Evolutionary conservation across 2,113 vertebrate genomes (phyloP), one percentile per base, ranked within the genome.

Genomic region (Pterocles gutturalis): DNA sequence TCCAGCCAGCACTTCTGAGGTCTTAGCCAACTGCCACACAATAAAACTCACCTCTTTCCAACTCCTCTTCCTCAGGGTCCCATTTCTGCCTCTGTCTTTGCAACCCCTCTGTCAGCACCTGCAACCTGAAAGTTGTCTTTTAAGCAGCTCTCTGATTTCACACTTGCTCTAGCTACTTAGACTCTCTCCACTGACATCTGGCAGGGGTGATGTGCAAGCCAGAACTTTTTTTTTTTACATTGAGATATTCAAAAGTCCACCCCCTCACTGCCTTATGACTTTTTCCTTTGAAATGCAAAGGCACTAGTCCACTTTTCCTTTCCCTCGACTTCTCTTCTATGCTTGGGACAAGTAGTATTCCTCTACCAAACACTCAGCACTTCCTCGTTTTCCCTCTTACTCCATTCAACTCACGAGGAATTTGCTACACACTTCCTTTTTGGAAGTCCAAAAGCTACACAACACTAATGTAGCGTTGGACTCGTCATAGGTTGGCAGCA

Each of bases 381-480:
- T 97, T 57, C 58, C 26, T 76, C 45, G 60, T 93, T 82, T 77
- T 73, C 9, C 28, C 20, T 28, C 54, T 54, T 13, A 28, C 8
- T 69, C 38, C 72, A 25, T 55, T 70, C 79, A 77, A 17, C 70
- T 71, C 20, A 1, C 0, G 0, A 96, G 87, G 86, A 96, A 90
- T 93, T 95, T 80, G 64, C 95, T 89, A 1, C 95, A 78, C 90
- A 7, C 80, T 97, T 93, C 90, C 93, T 89, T 93, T 93, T 78
- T 69, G 88, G 95, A 95, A 92, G 62, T 92, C 90, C 94, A 90
- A 91, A 78, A 97, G 87, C 96, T 95, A 88, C 91, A 90, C 21
- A 53, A 6, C 87, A 26, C 66, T 91, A 72, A 80, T 34, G 86
- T 65, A 34, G 34, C 33, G 0, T 72, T 89, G 96, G 93, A 5